Conservation (phyloP, 1,140 invertebrate genomes). For the Calephelis virginiensis region DNA sequence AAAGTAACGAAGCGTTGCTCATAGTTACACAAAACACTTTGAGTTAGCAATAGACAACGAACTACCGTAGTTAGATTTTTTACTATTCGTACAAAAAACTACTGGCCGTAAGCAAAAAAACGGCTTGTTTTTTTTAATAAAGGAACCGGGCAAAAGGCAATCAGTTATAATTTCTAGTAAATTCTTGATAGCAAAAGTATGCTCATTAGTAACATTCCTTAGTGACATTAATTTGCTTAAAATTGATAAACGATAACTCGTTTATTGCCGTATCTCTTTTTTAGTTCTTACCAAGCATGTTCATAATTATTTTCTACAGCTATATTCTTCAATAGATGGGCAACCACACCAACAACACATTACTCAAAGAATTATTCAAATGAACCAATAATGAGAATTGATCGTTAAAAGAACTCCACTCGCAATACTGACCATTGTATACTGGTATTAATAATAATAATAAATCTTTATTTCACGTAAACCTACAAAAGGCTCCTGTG, state of each 20-base stretch:
- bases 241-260: slow-evolving; percentile 19
- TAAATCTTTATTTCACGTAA: too few species aligned
- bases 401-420: slow-evolving; percentile 20
- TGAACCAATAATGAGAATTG: slow-evolving; percentile 26
- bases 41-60: too few species aligned
- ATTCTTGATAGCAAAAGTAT: not conserved
- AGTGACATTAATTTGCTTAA: slow-evolving; percentile 24
- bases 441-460: too few species aligned
- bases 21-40: too few species aligned
- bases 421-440: too few species aligned
- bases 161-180: slow-evolving; percentile 17
- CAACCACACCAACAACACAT: slow-evolving; percentile 25
- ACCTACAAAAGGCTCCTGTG: too few species aligned
- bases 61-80: too few species aligned
- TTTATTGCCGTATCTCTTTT: slow-evolving; percentile 24
- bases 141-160: too few species aligned
- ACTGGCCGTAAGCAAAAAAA: too few species aligned
- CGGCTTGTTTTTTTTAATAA: too few species aligned
- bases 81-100: too few species aligned
- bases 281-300: slow-evolving; percentile 25
- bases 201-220: slow-evolving; percentile 14
- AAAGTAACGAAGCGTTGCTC: too few species aligned
- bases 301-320: slow-evolving; percentile 22
- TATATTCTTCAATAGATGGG: slow-evolving; percentile 22
- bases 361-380: slow-evolving; percentile 20